Evolutionary conservation across 2,113 vertebrate genomes (phyloP).

Genomic region (Actenoides hombroni): DNA sequence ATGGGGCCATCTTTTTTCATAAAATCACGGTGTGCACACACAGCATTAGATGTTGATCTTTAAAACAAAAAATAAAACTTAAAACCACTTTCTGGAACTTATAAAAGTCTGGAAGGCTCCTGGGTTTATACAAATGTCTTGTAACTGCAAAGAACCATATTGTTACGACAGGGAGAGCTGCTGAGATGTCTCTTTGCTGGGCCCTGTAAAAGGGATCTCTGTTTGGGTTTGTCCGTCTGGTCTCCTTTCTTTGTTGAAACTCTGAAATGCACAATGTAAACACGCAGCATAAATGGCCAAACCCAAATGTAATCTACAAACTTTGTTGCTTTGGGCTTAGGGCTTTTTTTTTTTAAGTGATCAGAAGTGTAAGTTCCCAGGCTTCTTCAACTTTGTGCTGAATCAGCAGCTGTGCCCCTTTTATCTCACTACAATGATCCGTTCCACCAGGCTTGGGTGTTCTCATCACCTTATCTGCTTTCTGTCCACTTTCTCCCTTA

Average conservation of each 20-base stretch:
- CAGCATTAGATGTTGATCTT: background rate
- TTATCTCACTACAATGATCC: background rate
- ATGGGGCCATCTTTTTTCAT: background rate
- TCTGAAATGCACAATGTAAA: background rate
- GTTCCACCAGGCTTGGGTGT: background rate
- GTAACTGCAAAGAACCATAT: background rate
- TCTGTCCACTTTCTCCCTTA: background rate
- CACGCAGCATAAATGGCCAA: background rate
- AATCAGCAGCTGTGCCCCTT: background rate
- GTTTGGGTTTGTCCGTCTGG: slow-evolving; percentile 4
- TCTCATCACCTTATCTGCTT: background rate
- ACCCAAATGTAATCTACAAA: background rate
- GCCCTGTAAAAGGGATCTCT: background rate
- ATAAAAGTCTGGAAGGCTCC: background rate
- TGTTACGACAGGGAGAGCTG: background rate
- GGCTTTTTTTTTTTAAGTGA: background rate
- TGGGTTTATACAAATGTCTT: background rate
- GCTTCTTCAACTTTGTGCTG: background rate
- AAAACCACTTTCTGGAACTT: background rate
- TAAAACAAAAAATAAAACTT: background rate
- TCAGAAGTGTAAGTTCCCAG: background rate
- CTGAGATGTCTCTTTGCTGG: background rate
- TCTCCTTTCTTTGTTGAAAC: slow-evolving; percentile 26
- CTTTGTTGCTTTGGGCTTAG: background rate
- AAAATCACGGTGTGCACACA: background rate